Conservation (phyloP, 2,113 vertebrate species). For the Penelope pileata region DNA sequence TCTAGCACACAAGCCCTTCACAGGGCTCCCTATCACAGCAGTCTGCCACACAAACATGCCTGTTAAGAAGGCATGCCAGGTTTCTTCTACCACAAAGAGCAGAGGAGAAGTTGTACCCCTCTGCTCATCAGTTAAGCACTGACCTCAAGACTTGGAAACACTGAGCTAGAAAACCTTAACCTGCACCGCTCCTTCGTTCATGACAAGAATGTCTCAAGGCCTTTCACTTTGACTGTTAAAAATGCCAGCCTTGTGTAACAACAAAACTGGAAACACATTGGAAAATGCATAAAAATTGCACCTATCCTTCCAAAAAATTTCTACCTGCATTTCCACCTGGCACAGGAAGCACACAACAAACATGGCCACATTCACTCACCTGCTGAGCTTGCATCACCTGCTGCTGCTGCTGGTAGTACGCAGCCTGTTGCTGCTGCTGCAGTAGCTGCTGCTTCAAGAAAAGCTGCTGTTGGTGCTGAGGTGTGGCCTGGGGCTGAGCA, state of each 20-base stretch:
- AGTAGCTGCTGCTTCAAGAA: constrained; percentile 86
- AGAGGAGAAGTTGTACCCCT: background rate
- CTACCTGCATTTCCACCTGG: background rate
- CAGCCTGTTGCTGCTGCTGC: constrained; percentile 68
- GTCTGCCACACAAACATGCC: background rate
- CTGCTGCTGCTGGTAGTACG: constrained; percentile 73
- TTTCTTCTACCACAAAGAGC: background rate
- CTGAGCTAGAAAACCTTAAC: background rate
- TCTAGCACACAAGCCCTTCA: background rate
- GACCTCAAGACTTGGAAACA: background rate
- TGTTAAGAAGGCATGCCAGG: background rate
- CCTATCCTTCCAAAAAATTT: background rate
- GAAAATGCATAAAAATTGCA: background rate
- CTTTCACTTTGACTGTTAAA: background rate
- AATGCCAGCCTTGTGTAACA: accelerated
- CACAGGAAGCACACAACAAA: accelerated
- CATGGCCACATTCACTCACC: constrained; percentile 58
- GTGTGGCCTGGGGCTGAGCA: constrained; percentile 80
- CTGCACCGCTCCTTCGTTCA: background rate
- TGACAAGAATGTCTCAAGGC: background rate
- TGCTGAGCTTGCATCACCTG: constrained; percentile 83
- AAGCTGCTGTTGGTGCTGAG: constrained; percentile 89
- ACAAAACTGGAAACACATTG: accelerated
- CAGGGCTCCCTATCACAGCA: background rate
- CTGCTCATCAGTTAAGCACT: background rate